These are phyloP conservation scores for Ictalurus furcatus DNA, from an alignment of 2,113 vertebrate species.

Conservation along the genomic window DNA sequence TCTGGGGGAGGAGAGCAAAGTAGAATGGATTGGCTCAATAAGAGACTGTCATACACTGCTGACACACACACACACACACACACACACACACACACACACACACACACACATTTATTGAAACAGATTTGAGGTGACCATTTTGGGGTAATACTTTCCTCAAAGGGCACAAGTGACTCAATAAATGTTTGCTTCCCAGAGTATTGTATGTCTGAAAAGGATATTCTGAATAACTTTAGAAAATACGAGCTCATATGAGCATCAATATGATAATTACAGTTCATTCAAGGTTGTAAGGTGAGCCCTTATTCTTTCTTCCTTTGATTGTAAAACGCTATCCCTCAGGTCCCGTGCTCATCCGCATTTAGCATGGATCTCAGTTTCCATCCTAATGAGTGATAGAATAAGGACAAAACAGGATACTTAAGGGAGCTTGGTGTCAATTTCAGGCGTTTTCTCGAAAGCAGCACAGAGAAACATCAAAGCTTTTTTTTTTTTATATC, in stretches of 20 bases:
- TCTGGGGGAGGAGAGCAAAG: slow-evolving; percentile 13
- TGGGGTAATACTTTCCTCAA: slow-evolving; percentile 20
- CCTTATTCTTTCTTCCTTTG: slow-evolving; percentile 58
- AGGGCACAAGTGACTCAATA: background rate
- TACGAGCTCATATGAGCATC: background rate
- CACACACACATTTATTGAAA: background rate
- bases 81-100: too few species aligned
- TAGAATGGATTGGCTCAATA: slow-evolving; percentile 24
- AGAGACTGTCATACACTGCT: background rate
- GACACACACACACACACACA: slow-evolving; percentile 5
- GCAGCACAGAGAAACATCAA: slow-evolving; percentile 56
- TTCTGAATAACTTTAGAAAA: background rate
- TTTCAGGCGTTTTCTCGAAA: slow-evolving; percentile 64
- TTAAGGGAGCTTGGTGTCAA: slow-evolving; percentile 67
- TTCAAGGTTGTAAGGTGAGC: slow-evolving; percentile 61
- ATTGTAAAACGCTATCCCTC: slow-evolving; percentile 62
- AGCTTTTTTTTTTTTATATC: slow-evolving; percentile 60
- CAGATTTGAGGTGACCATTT: slow-evolving; percentile 14
- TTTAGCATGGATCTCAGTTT: slow-evolving; percentile 59
- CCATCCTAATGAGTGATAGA: slow-evolving; percentile 64
- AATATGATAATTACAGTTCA: slow-evolving; percentile 60
- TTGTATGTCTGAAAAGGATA: background rate
- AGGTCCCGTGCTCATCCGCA: slow-evolving; percentile 61
- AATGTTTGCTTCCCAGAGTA: background rate
- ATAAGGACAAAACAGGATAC: slow-evolving; percentile 66